Percentiles rank a stretch among this genome's conserved stretches.
phyloP scores from a whole-genome alignment of 2,888 invertebrate species.

The Andrena praecox region DNA sequence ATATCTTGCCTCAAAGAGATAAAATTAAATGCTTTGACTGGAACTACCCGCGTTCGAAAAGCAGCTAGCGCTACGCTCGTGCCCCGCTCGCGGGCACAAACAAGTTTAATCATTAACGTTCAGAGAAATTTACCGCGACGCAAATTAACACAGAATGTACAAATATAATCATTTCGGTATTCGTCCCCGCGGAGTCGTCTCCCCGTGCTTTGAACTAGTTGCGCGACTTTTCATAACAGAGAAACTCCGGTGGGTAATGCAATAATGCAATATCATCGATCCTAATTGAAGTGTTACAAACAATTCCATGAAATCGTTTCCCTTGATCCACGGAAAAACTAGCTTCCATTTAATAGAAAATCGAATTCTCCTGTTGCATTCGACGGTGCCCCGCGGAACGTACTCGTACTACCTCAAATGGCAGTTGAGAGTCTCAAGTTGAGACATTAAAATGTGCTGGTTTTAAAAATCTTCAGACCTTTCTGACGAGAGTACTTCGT shows the following conservation, averaged over 20 bases:
- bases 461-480: too few species aligned
- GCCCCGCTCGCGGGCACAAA: background rate
- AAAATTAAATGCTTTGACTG: slow-evolving; percentile 37
- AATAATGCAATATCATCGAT: background rate
- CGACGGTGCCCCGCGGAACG: background rate
- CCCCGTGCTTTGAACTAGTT: background rate
- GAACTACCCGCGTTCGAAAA: slow-evolving; percentile 32
- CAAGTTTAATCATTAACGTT: slow-evolving; percentile 44
- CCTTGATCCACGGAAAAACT: background rate
- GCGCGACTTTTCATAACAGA: background rate
- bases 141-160: slow-evolving; percentile 25
- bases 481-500: too few species aligned
- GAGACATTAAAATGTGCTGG: too few species aligned
- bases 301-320: background rate
- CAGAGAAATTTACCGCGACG: slow-evolving; percentile 17
- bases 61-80: slow-evolving; percentile 1
- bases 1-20: slow-evolving; percentile 40
- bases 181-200: slow-evolving; percentile 1
- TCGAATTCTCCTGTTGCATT: background rate
- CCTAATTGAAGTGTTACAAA: background rate
- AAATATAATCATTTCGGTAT: slow-evolving; percentile 7
- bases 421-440: background rate
- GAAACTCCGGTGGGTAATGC: too few species aligned
- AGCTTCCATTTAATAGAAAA: background rate
- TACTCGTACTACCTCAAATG: background rate